These are phyloP conservation scores for Engraulis encrasicolus DNA, from an alignment of 2,113 vertebrate species.

Conservation along the genomic window DNA sequence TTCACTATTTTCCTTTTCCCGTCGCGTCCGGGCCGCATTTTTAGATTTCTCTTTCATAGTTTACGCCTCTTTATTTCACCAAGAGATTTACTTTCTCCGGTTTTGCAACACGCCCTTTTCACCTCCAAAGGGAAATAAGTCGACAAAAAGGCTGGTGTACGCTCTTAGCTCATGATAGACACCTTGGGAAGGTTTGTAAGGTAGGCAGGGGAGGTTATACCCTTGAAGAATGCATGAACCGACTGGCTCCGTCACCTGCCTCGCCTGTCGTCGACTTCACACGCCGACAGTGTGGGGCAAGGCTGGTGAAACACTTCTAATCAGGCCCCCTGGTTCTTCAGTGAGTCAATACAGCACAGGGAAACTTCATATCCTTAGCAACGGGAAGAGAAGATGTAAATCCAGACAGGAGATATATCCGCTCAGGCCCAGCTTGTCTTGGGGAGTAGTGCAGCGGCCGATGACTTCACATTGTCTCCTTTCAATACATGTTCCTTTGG, in stretches of 20 bases:
- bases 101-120: background rate
- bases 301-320: background rate
- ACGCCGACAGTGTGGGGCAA: background rate
- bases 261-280: background rate
- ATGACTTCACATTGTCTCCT: conserved; percentile 31
- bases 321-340: background rate
- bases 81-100: background rate
- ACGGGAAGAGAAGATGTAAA: background rate
- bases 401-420: conserved; percentile 42
- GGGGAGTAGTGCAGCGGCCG: conserved; percentile 2
- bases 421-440: conserved; percentile 37
- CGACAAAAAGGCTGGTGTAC: background rate
- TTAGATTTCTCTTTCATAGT: conserved; percentile 99
- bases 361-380: background rate
- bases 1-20: conserved; percentile 98
- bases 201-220: background rate
- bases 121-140: conserved; percentile 1
- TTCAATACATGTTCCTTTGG: conserved; percentile 32
- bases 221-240: conserved; percentile 3
- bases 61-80: conserved; percentile 20
- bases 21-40: conserved; percentile 96
- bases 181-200: background rate
- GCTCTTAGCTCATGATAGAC: conserved; percentile 6
- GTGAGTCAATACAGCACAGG: background rate
- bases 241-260: background rate